These are phyloP conservation scores for Oncorhynchus masou DNA, from an alignment of 2,113 vertebrate genomes.

Conservation along the genomic window DNA sequence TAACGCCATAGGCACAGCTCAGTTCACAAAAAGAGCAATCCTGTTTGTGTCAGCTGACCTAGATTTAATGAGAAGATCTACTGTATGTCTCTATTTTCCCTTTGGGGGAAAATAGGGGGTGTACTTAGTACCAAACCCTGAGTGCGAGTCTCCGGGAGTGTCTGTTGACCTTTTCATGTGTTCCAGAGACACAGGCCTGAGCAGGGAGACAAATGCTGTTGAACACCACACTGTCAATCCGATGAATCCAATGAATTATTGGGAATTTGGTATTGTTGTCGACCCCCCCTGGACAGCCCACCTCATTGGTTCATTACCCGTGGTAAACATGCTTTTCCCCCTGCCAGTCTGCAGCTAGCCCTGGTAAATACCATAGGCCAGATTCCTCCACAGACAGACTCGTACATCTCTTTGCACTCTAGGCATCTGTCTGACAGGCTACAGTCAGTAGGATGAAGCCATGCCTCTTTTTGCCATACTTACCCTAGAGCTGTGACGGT, in stretches of 20 bases:
- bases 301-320: constrained; percentile 61
- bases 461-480: no score
- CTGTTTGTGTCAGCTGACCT: constrained; percentile 50
- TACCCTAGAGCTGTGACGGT: no score
- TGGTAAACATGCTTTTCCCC: constrained; percentile 48
- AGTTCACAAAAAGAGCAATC: no score
- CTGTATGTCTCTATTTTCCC: no score
- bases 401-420: not conserved
- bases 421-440: not conserved
- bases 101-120: not conserved
- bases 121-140: constrained; percentile 39
- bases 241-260: no score
- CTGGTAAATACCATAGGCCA: constrained; percentile 17
- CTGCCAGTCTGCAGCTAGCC: constrained; percentile 30
- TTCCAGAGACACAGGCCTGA: constrained; percentile 1
- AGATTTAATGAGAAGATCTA: constrained; percentile 38
- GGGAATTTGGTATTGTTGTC: no score
- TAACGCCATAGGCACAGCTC: no score
- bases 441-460: not conserved
- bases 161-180: constrained; percentile 45
- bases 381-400: constrained; percentile 39
- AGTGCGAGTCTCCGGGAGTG: constrained; percentile 17
- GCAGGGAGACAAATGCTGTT: not conserved
- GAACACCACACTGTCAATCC: no score
- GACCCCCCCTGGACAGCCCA: constrained; percentile 18